Conservation (phyloP, 2,113 vertebrate species). For the Oryzias melastigma region DNA sequence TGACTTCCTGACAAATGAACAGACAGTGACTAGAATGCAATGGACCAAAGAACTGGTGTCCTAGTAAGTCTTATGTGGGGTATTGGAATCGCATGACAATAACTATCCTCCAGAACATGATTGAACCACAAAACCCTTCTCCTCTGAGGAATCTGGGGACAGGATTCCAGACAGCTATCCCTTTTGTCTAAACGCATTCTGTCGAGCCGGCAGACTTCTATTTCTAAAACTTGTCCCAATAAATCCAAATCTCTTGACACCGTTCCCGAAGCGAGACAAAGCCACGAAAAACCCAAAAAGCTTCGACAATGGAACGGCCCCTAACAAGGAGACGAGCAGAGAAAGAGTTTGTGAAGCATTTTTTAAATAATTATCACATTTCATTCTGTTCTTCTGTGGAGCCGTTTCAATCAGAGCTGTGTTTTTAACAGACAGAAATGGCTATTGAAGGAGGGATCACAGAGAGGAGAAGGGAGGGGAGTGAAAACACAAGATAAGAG, state of each 20-base stretch:
- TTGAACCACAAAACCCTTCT: neutral
- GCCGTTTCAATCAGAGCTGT: neutral
- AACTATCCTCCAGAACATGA: neutral
- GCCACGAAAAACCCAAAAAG: neutral
- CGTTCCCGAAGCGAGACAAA: neutral
- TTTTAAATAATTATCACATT: neutral
- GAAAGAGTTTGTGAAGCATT: conserved; percentile 2
- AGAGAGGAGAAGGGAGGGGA: conserved; percentile 6
- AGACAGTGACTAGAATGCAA: too few relatives aligned
- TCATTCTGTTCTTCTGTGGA: neutral
- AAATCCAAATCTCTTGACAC: conserved; percentile 3
- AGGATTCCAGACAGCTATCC: neutral
- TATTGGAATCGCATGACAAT: neutral
- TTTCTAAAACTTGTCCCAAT: conserved; percentile 14
- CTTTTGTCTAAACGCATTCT: conserved; percentile 5
- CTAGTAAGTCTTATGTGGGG: neutral
- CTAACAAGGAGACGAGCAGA: neutral
- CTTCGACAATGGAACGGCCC: neutral
- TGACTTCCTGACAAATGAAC: too few relatives aligned
- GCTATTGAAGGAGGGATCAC: conserved; percentile 1
- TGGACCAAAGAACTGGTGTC: too few relatives aligned
- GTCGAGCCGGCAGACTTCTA: conserved; percentile 8
- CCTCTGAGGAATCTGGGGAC: neutral
- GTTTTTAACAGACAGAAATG: neutral
- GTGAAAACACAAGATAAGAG: conserved; percentile 26